Conservation (phyloP, 1,140 invertebrate genomes). For the Melipona quadrifasciata region DNA sequence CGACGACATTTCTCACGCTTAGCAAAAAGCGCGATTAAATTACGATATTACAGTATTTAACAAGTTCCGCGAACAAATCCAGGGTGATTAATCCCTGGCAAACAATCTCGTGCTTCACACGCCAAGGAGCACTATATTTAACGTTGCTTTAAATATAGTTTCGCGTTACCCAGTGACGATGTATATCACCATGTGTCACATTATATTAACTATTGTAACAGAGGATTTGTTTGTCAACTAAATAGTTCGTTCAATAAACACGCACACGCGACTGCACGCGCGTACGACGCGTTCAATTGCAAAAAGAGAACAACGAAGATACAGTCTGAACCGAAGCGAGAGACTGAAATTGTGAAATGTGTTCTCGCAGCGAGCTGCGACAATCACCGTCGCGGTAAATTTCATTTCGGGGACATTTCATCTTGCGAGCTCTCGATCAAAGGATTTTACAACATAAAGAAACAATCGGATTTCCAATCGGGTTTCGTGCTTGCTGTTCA, state of each 20-base stretch:
- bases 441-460: not conserved
- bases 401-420: constrained; percentile 2
- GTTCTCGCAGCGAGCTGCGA: not conserved
- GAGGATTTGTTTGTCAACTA: constrained; percentile 17
- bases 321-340: too few species aligned
- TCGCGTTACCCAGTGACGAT: not conserved
- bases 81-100: constrained; percentile 21
- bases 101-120: constrained; percentile 1
- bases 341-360: not conserved
- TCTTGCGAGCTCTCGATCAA: not conserved
- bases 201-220: not conserved
- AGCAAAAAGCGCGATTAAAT: not conserved
- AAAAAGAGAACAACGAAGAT: too few species aligned
- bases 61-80: constrained; percentile 31
- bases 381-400: not conserved
- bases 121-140: constrained; percentile 28
- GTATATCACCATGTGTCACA: constrained; percentile 7
- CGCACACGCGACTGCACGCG: not conserved
- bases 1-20: too few species aligned
- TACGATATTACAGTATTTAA: not conserved
- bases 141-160: constrained; percentile 37
- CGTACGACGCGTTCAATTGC: not conserved
- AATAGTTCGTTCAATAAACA: constrained; percentile 33
- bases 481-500: not conserved
- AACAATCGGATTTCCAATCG: not conserved